phyloP scores from a whole-genome alignment of 2,113 vertebrate species.

The Turdus rufiventris region DNA sequence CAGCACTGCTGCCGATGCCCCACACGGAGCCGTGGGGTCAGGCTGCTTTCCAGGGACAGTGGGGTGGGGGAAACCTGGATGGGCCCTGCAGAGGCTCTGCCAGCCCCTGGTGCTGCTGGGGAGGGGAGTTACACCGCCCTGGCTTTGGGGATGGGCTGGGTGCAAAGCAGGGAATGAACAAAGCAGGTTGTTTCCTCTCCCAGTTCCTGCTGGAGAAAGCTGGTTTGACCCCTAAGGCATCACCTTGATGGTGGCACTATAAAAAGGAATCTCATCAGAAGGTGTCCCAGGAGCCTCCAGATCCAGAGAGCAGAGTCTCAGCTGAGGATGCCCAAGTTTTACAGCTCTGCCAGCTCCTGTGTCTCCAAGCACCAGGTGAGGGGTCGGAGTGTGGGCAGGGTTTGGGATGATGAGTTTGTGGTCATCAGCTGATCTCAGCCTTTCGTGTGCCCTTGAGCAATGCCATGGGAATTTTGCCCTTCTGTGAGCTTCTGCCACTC shows the following conservation, averaged over 20 bases:
- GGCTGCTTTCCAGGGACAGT: not conserved
- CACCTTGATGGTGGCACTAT: not conserved
- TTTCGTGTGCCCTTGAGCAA: not conserved
- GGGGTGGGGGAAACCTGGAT: fast-evolving
- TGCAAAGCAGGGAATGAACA: not conserved
- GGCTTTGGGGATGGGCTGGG: not conserved
- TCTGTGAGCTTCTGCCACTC: not conserved
- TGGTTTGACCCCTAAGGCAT: not conserved
- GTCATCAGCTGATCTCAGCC: fast-evolving
- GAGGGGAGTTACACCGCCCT: not conserved
- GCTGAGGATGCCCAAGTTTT: not conserved
- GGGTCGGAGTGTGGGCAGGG: not conserved
- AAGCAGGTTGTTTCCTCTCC: not conserved
- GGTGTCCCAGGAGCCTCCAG: not conserved
- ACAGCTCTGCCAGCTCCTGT: not conserved
- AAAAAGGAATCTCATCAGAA: not conserved
- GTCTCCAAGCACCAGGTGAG: not conserved
- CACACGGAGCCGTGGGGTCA: fast-evolving
- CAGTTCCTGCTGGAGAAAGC: not conserved
- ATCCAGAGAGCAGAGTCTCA: fast-evolving
- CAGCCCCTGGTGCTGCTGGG: not conserved
- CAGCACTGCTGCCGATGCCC: not conserved
- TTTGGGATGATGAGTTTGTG: not conserved
- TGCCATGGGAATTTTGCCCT: not conserved
- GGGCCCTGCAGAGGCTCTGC: fast-evolving